These are phyloP conservation scores for Cyanocitta stelleri DNA, from an alignment of 2,113 vertebrate species.

Conservation along the genomic window DNA sequence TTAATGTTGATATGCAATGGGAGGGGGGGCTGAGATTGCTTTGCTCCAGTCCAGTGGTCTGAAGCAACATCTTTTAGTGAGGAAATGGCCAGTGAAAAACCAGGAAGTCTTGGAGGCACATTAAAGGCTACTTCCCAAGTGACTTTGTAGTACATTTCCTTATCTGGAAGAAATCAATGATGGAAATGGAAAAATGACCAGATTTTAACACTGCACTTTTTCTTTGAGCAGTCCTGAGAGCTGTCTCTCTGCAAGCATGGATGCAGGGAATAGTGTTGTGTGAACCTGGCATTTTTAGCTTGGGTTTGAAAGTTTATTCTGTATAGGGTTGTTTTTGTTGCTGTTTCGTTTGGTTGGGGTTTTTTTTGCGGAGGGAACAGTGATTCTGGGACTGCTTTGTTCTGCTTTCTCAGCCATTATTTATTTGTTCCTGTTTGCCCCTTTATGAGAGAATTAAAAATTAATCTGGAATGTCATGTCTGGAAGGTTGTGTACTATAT, in stretches of 20 bases:
- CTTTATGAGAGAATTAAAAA: not conserved
- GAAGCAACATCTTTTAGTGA: not conserved
- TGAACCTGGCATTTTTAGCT: not conserved
- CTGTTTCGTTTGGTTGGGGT: no score
- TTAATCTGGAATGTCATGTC: not conserved
- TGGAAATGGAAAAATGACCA: not conserved
- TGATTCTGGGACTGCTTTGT: not conserved
- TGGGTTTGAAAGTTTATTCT: not conserved
- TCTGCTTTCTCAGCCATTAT: not conserved
- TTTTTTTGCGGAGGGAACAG: not conserved
- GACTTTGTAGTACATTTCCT: not conserved
- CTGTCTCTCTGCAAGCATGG: not conserved
- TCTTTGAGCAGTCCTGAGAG: not conserved
- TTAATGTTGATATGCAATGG: not conserved
- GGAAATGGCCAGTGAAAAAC: not conserved
- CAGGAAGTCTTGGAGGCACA: not conserved
- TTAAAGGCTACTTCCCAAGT: not conserved
- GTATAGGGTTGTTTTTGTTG: not conserved
- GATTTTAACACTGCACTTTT: not conserved
- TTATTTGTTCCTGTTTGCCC: not conserved
- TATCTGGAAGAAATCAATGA: not conserved
- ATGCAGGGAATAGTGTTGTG: not conserved
- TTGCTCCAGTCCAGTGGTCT: not conserved
- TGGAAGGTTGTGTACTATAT: not conserved
- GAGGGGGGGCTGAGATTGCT: not conserved